phyloP scores from a whole-genome alignment of 2,888 invertebrate species.

The Rotaria magnacalcarata region DNA sequence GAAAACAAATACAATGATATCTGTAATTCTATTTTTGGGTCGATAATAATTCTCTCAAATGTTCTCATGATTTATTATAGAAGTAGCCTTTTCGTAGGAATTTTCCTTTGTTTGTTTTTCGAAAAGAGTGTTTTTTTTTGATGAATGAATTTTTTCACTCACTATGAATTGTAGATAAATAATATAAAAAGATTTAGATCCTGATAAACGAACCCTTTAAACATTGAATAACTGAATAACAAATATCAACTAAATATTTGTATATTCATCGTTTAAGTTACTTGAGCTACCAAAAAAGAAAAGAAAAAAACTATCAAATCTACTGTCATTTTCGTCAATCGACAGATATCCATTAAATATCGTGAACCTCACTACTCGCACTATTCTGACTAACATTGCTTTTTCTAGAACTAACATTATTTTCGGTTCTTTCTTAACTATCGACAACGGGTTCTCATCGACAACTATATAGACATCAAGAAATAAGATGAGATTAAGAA shows the following conservation, averaged over 20 bases:
- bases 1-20: too few relatives aligned
- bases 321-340: background rate
- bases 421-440: background rate
- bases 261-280: background rate
- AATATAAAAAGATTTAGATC: too few relatives aligned
- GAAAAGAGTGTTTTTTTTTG: too few relatives aligned
- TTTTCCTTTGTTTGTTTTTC: too few relatives aligned
- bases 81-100: too few relatives aligned
- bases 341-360: background rate
- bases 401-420: background rate
- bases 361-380: background rate
- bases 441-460: background rate
- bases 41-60: too few relatives aligned
- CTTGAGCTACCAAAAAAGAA: background rate
- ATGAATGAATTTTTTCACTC: too few relatives aligned
- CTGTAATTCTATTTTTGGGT: too few relatives aligned
- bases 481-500: background rate
- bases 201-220: too few relatives aligned
- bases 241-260: background rate
- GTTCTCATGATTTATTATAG: too few relatives aligned
- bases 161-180: too few relatives aligned
- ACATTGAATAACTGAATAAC: too few relatives aligned
- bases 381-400: background rate
- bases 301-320: background rate
- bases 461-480: background rate